phyloP scores from a whole-genome alignment of 2,113 vertebrate species.

The Gopherus evgoodei region DNA sequence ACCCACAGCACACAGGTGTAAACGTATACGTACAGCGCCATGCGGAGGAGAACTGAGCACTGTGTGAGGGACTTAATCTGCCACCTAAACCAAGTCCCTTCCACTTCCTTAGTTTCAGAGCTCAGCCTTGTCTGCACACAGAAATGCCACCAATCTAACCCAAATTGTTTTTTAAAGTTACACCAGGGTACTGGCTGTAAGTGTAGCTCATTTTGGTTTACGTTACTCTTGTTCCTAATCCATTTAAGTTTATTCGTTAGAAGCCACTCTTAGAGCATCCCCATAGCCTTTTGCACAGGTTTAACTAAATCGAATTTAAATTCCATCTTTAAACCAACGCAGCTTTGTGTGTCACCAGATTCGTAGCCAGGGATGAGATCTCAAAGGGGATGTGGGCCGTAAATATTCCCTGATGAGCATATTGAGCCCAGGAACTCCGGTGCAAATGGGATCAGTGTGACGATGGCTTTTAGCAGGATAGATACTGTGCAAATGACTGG shows the following conservation, averaged over 20 bases:
- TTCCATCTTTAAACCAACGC: neutral
- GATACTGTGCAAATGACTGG: neutral
- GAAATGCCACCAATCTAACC: neutral
- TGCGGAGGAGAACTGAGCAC: neutral
- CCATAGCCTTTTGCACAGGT: neutral
- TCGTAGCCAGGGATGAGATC: fast-evolving
- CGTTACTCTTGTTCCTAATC: neutral
- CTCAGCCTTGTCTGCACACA: neutral
- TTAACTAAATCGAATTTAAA: neutral
- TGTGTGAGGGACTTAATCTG: neutral
- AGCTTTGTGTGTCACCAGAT: fast-evolving
- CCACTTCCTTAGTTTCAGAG: neutral
- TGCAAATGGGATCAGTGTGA: fast-evolving
- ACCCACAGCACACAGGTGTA: neutral
- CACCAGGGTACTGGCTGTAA: neutral
- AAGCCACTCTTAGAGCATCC: neutral
- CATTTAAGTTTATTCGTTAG: neutral
- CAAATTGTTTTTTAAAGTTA: neutral
- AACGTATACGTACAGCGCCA: neutral
- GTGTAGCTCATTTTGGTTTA: neutral
- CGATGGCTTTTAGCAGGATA: neutral
- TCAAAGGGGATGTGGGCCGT: fast-evolving
- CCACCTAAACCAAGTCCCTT: neutral
- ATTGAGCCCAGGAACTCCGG: neutral
- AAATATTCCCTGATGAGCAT: fast-evolving